Evolutionary conservation across 1,140 invertebrate genomes (phyloP).

Genomic region (Trichomalopsis sarcophagae): DNA sequence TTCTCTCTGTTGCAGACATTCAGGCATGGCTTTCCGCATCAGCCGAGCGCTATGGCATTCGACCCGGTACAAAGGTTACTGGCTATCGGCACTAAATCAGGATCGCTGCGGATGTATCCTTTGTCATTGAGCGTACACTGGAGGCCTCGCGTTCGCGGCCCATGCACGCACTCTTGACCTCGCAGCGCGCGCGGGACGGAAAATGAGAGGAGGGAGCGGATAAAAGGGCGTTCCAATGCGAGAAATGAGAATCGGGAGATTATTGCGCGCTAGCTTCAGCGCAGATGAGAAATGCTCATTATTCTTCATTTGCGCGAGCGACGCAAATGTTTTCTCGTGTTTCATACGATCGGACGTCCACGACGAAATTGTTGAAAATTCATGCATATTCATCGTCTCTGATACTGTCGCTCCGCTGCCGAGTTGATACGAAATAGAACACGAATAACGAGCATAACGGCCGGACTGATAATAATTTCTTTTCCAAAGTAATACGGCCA

Average conservation of each 20-base stretch:
- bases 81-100: slow-evolving; percentile 96
- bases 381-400: too few species aligned
- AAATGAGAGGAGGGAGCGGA: slow-evolving; percentile 22
- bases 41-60: slow-evolving; percentile 96
- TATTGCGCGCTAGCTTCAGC: slow-evolving; percentile 11
- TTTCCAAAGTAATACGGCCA: too few species aligned
- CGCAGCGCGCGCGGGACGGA: not conserved
- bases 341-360: too few species aligned
- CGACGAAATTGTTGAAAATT: too few species aligned
- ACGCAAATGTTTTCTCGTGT: not conserved
- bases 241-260: slow-evolving; percentile 28
- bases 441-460: too few species aligned
- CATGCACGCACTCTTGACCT: slow-evolving; percentile 7
- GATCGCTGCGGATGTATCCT: slow-evolving; percentile 98
- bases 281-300: not conserved
- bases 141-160: not conserved
- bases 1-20: slow-evolving; percentile 89
- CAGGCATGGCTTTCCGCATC: slow-evolving; percentile 98
- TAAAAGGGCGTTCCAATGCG: not conserved
- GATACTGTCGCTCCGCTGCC: too few species aligned
- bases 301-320: not conserved
- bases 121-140: slow-evolving; percentile 68
- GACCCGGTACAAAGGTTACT: slow-evolving; percentile 98
- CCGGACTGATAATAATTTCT: too few species aligned
- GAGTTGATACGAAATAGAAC: too few species aligned